Percentiles rank a stretch among this genome's conserved stretches.
These are phyloP conservation scores for Cherax quadricarinatus DNA, from an alignment of 1,140 invertebrate genomes.

Conservation along the genomic window DNA sequence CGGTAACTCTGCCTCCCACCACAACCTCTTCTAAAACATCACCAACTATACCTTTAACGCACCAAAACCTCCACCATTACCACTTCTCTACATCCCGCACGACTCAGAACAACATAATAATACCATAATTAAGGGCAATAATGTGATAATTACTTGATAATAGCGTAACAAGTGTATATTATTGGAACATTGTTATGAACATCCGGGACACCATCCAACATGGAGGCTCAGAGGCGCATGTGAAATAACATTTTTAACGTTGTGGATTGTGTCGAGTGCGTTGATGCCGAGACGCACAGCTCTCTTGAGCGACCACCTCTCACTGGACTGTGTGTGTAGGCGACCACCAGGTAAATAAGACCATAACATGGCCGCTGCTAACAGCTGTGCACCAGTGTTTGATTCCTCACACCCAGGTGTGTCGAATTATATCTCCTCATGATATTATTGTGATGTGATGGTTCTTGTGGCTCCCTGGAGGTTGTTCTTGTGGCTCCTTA, in stretches of 20 bases:
- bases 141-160: too few relatives aligned
- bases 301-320: constrained; percentile 32
- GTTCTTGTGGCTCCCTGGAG: too few relatives aligned
- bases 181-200: constrained; percentile 66
- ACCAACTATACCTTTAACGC: too few relatives aligned
- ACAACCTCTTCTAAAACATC: too few relatives aligned
- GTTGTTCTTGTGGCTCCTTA: too few relatives aligned
- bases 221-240: constrained; percentile 58
- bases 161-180: neutral
- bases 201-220: constrained; percentile 62
- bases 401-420: neutral
- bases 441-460: neutral
- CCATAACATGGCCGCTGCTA: neutral
- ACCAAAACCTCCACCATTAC: too few relatives aligned
- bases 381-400: neutral
- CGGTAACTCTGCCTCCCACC: constrained; percentile 9
- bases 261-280: constrained; percentile 18
- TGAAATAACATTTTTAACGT: constrained; percentile 31
- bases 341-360: constrained; percentile 11
- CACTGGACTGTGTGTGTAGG: constrained; percentile 20
- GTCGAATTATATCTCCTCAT: constrained; percentile 12
- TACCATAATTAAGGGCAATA: too few relatives aligned
- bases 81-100: too few relatives aligned
- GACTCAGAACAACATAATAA: too few relatives aligned
- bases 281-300: constrained; percentile 8